Conservation (phyloP, 2,797 vertebrate genomes). For the Argyrosomus regius region DNA sequence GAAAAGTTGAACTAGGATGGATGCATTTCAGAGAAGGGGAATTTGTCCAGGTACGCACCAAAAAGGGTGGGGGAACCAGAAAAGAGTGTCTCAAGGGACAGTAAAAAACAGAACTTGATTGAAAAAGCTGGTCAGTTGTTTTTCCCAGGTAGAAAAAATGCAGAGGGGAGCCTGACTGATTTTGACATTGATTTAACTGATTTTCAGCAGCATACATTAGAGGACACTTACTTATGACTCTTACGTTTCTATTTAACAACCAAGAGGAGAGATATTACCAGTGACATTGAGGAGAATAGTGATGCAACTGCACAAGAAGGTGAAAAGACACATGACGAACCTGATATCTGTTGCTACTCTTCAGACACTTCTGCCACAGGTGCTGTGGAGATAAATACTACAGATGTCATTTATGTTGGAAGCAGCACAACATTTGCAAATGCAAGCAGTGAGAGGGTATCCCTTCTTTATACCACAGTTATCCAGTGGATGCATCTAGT, state of each 20-base stretch:
- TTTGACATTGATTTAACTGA: conserved; percentile 11
- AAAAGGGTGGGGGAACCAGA: not conserved
- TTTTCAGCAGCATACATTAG: too few species aligned
- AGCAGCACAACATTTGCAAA: conserved; percentile 4
- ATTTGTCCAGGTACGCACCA: not conserved
- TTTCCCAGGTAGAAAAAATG: too few species aligned
- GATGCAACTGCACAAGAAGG: not conserved
- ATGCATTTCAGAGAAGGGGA: not conserved
- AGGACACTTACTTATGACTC: too few species aligned
- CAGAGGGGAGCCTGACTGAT: not conserved
- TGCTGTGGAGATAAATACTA: not conserved
- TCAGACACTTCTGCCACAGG: not conserved
- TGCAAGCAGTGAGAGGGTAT: conserved; percentile 6
- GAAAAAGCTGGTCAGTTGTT: too few species aligned
- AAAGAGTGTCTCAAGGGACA: too few species aligned
- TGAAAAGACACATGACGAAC: not conserved
- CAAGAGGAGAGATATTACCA: not conserved
- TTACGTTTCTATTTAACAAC: conserved; percentile 15
- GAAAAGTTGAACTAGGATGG: not conserved
- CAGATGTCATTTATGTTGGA: conserved; percentile 6
- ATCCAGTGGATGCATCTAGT: not conserved
- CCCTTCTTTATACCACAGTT: not conserved
- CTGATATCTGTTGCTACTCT: not conserved
- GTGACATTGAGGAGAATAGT: conserved; percentile 4
- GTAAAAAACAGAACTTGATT: too few species aligned